Percentiles rank a stretch among this genome's conserved stretches.
These are phyloP conservation scores for Montipora sp. DNA, from an alignment of 64 coral and sea anemone genomes.

Conservation along the genomic window DNA sequence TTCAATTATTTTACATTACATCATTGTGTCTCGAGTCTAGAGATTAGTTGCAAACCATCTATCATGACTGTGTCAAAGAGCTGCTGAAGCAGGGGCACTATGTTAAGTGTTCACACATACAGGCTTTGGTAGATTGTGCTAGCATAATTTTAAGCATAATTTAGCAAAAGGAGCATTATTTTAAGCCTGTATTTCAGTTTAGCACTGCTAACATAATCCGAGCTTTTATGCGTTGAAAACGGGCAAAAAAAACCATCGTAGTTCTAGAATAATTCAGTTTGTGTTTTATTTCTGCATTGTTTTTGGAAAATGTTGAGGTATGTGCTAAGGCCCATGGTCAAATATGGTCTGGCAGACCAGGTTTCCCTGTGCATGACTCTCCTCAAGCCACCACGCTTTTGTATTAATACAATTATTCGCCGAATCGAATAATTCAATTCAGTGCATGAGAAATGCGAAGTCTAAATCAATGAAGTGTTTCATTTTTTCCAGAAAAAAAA, in stretches of 20 bases:
- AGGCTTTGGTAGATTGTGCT: constrained; percentile 81
- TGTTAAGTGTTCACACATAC: too few relatives aligned
- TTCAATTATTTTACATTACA: too few relatives aligned
- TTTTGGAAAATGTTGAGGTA: constrained; percentile 78
- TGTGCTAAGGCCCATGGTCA: constrained; percentile 72
- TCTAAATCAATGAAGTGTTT: too few relatives aligned
- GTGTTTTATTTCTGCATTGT: constrained; percentile 72
- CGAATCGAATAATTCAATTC: too few relatives aligned
- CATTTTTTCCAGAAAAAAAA: too few relatives aligned
- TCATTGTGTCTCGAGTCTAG: too few relatives aligned
- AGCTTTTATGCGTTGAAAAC: constrained; percentile 48
- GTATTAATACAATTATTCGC: too few relatives aligned
- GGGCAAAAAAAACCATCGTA: neutral
- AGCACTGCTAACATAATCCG: constrained; percentile 48
- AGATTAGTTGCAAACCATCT: too few relatives aligned
- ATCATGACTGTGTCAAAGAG: too few relatives aligned
- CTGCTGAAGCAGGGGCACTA: too few relatives aligned
- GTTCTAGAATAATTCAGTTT: constrained; percentile 75
- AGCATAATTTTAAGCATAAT: constrained; percentile 76
- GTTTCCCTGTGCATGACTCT: neutral
- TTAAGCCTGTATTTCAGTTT: constrained; percentile 47
- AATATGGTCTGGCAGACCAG: constrained; percentile 68
- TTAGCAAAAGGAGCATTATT: constrained; percentile 60
- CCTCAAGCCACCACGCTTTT: constrained; percentile 37
- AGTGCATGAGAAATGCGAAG: too few relatives aligned